Evolutionary conservation across 2,113 vertebrate genomes (phyloP).

Genomic region (Galeopterus variegatus): DNA sequence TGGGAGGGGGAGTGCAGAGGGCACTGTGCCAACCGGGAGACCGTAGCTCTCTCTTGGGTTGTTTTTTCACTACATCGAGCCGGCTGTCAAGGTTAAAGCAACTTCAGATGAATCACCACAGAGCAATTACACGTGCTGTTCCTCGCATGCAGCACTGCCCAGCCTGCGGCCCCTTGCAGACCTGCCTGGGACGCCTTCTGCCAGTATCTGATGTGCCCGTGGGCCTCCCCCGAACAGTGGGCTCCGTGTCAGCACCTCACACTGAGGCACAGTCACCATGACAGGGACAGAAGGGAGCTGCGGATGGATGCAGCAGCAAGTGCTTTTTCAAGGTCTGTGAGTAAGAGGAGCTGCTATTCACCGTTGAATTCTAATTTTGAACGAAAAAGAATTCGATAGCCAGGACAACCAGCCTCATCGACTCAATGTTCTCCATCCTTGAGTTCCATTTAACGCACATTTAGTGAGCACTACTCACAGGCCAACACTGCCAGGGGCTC

Average conservation of each 20-base stretch:
- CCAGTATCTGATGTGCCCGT: conserved; percentile 89
- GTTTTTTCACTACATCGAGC: background rate
- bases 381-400: background rate
- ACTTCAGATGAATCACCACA: conserved; percentile 86
- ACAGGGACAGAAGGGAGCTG: conserved; percentile 85
- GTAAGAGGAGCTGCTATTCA: background rate
- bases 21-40: background rate
- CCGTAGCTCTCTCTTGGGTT: background rate
- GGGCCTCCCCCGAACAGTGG: conserved; percentile 85
- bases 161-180: conserved; percentile 73
- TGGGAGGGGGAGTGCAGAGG: background rate
- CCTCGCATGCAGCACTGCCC: background rate
- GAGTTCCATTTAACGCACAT: background rate
- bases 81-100: conserved; percentile 89
- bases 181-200: conserved; percentile 87
- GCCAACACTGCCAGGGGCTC: background rate
- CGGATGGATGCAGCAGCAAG: background rate
- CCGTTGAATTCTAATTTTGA: conserved; percentile 44
- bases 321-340: conserved; percentile 79
- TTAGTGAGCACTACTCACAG: background rate
- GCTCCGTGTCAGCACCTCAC: conserved; percentile 80
- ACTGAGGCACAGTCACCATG: conserved; percentile 87
- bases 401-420: fast-evolving
- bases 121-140: conserved; percentile 80
- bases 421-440: background rate